Evolutionary conservation across 1,140 invertebrate genomes (phyloP), one percentile per base, ranked within the genome.

Genomic region (Drosophila sechellia): DNA sequence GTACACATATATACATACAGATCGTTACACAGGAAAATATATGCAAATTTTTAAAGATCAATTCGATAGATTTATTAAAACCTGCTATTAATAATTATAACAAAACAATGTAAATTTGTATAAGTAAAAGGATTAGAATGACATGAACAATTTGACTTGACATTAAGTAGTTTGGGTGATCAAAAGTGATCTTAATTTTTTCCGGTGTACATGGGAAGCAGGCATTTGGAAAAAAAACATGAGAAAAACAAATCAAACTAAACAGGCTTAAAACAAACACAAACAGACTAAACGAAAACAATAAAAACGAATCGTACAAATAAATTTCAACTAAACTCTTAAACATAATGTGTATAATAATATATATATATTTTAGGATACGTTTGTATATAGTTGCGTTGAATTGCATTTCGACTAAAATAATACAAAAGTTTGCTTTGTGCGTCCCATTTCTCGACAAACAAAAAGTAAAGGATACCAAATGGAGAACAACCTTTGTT

Each of bases 281-380:
- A 68, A 64, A 61, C 22, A 48, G 20, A 39, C 35, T 63, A 59
- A 86, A 70, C 49, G 49, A 69, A 83, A 87, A 87, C 75, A 86
- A 87, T 69, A 56, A 65, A 72, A 72, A 58, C 65, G 39, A 72
- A 66, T 40, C 42, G 40, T 79, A 66, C 49, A 79, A 69, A 79
- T 63, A 76, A 83, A 84, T 79, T 75, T 86, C 34, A 86, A 86
- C 83, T 86, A 86, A 87, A 69, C 46, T 15, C 58, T 79, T 83
- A 55, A 63, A 66, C 27, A 22, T 56, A 69, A 40, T 49, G 53
- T 70, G 61, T 35, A 58, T 56, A 31, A 48, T 35, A 31, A 31
- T 74, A 46, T 43, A 52, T 61, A 46, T 72, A 69, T 45, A 56
- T 60, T 57, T 69, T 49, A 56, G 52, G 74, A 49, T 73, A 25